These are phyloP conservation scores for Zootoca vivipara DNA, from an alignment of 2,113 vertebrate species.

Conservation along the genomic window DNA sequence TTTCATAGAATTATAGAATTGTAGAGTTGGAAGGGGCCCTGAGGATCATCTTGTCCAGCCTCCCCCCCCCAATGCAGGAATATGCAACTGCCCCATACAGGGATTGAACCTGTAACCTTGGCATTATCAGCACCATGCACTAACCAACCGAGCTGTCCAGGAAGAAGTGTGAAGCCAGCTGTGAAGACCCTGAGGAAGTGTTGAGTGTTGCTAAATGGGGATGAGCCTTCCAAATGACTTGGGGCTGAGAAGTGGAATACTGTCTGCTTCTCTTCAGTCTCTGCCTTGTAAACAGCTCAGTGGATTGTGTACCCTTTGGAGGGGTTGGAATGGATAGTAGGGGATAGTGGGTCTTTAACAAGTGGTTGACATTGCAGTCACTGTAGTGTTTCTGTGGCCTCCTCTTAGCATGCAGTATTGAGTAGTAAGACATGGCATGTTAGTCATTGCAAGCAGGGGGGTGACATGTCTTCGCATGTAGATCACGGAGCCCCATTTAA, in stretches of 20 bases:
- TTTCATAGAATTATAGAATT: not conserved
- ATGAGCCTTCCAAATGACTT: not conserved
- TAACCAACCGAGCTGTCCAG: too few species aligned
- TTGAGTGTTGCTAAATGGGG: not conserved
- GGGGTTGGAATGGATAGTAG: not conserved
- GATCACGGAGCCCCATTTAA: not conserved
- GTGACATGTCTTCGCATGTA: not conserved
- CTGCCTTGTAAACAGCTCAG: not conserved
- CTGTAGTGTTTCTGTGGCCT: not conserved
- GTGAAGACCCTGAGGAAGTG: not conserved
- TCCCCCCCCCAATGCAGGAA: too few species aligned
- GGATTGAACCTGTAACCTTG: too few species aligned
- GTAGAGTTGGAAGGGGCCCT: too few species aligned
- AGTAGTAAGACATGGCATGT: not conserved
- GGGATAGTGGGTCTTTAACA: not conserved
- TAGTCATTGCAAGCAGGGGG: not conserved
- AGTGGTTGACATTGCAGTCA: not conserved
- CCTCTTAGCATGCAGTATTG: not conserved
- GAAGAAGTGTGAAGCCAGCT: not conserved
- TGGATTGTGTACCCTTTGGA: not conserved
- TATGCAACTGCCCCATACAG: too few species aligned
- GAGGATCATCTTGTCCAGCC: too few species aligned
- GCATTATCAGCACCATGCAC: too few species aligned
- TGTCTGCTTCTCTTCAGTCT: not conserved
- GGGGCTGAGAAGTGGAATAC: not conserved